Percentiles rank a stretch among this genome's conserved stretches.
These are phyloP conservation scores for Laspeyria flexula DNA, from an alignment of 2,888 invertebrate genomes.

Conservation along the genomic window DNA sequence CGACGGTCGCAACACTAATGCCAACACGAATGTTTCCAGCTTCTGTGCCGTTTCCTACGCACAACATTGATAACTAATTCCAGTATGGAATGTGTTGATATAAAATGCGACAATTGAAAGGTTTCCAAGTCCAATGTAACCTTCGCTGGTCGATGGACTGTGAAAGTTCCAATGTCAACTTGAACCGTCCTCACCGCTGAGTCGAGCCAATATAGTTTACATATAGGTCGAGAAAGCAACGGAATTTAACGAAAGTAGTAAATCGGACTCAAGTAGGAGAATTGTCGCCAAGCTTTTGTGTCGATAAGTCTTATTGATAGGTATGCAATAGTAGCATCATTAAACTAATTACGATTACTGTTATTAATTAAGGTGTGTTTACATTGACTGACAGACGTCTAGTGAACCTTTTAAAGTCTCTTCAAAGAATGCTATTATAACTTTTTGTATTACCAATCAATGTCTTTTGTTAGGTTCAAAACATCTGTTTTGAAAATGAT, in stretches of 20 bases:
- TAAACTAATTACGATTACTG: neutral
- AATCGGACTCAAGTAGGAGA: conserved; percentile 24
- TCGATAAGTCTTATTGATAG: conserved; percentile 18
- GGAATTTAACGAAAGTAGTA: conserved; percentile 22
- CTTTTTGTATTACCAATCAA: too few relatives aligned
- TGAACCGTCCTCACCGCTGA: conserved; percentile 9
- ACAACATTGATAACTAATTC: conserved; percentile 53
- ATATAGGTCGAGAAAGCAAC: conserved; percentile 16
- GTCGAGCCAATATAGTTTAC: conserved; percentile 8
- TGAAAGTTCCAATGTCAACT: conserved; percentile 15
- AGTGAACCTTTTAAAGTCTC: too few relatives aligned
- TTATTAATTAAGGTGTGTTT: neutral
- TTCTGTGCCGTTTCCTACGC: conserved; percentile 44
- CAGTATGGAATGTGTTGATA: conserved; percentile 40
- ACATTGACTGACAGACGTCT: neutral
- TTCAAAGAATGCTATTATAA: too few relatives aligned
- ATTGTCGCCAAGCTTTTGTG: conserved; percentile 10
- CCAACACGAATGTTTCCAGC: conserved; percentile 64
- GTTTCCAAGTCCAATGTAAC: conserved; percentile 44
- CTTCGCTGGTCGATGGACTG: conserved; percentile 30
- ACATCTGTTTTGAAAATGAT: too few relatives aligned
- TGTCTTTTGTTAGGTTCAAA: too few relatives aligned
- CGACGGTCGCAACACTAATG: conserved; percentile 77
- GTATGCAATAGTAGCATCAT: conserved; percentile 9
- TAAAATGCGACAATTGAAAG: conserved; percentile 46